Base-by-base conservation (phyloP, 2,888 invertebrate genomes). In the Cremastobaeus sp. region DNA sequence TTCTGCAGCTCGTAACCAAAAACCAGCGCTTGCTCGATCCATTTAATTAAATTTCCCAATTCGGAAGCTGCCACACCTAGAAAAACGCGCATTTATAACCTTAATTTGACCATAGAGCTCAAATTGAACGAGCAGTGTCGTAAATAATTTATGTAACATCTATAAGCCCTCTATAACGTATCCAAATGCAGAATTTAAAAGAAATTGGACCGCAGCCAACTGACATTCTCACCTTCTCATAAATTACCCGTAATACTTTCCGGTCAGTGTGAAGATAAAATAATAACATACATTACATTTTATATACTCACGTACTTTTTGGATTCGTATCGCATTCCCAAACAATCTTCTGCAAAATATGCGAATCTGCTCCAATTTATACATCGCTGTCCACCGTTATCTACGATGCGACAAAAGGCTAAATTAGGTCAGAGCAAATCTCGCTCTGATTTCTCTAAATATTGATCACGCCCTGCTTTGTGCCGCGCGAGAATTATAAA, bases 191-290 rank as follows among this genome's bases (percentile, higher is more conserved):
- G 54, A 47, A 69, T 60, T 54, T 41, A 60, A 54, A 59, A 60
- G 48, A 54, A 69, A 69, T 60, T 69, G 60, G 69, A 69, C 54
- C 3, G 11, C 32, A 43, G 66, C 69, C 69, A 69, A 60, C 54
- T 52, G 60, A 60, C 60, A 50, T 37, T 69, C 60, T 54, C 28
- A 69, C 60, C 47, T 69, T 47, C 54, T 47, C 41, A 60, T 69
- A 54, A 69, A 69, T 60, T 69, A 25, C 37, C 21, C 47, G 54
- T 54, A 54, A 69, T 60, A 52, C 54, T 47, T 54, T 47, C 45
- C 39, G 47, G 52, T 54, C 60, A 60, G 32, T 17, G 47, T 34
- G 60, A 32, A 35, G 52, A 21, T 60, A 52, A 69, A 59, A 52
- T 60, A 59, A 69, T 69, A 68, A 54, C 69, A 48, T 18, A 45